Evolutionary conservation across 1,140 invertebrate species (phyloP).

Genomic region (Lordiphosa clarofinis): DNA sequence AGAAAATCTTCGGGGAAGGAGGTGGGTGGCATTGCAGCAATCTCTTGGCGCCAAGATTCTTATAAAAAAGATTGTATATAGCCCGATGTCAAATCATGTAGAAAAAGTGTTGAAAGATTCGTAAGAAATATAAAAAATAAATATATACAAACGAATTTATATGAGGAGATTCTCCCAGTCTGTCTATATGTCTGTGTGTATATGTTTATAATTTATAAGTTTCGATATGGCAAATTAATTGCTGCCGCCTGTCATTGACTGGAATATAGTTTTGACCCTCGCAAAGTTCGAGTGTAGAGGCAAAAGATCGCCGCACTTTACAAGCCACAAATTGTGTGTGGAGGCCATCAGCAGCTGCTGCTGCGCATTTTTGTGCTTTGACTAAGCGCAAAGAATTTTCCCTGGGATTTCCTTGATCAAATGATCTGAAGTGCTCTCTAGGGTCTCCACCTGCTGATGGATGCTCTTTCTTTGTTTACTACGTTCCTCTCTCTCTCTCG

Average conservation of each 20-base stretch:
- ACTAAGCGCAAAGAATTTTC: conserved; percentile 41
- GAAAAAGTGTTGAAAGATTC: conserved; percentile 60
- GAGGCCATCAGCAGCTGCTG: conserved; percentile 48
- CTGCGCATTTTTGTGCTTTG: conserved; percentile 59
- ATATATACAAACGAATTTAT: conserved; percentile 38
- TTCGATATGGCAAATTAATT: conserved; percentile 62
- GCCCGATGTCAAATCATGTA: conserved; percentile 47
- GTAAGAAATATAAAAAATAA: conserved; percentile 32
- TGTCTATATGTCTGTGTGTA: neutral
- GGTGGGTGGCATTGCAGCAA: conserved; percentile 50
- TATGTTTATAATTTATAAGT: conserved; percentile 64
- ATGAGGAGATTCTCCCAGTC: conserved; percentile 17
- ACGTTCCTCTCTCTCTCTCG: conserved; percentile 38
- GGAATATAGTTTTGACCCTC: conserved; percentile 73
- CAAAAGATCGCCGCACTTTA: conserved; percentile 71
- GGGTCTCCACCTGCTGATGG: conserved; percentile 11
- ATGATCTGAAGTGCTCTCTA: conserved; percentile 22
- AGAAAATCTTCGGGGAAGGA: conserved; percentile 1
- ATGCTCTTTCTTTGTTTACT: conserved; percentile 11
- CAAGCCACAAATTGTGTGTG: conserved; percentile 33
- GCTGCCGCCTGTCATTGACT: conserved; percentile 61
- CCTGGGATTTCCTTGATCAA: conserved; percentile 62
- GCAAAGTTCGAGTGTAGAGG: conserved; percentile 61
- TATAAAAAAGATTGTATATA: conserved; percentile 22
- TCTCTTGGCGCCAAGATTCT: conserved; percentile 67